Evolutionary conservation across 2,888 invertebrate species (phyloP).

Genomic region (Thecocarcelia acutangulata): DNA sequence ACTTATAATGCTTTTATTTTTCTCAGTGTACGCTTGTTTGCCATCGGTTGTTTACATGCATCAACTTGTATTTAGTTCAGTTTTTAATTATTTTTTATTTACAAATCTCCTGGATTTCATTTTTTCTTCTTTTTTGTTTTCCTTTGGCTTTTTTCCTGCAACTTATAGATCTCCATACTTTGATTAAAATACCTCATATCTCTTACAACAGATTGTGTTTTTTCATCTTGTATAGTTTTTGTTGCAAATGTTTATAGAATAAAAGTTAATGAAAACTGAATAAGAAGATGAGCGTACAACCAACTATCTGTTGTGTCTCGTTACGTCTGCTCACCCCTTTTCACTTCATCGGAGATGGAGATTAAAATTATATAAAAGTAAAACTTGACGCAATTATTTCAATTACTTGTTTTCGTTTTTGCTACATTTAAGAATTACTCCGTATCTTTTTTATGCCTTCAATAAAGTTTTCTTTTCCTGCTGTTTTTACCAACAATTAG

Average conservation of each 20-base stretch:
- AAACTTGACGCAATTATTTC: slow-evolving; percentile 66
- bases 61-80: slow-evolving; percentile 35
- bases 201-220: slow-evolving; percentile 2
- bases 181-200: slow-evolving; percentile 59
- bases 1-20: no score
- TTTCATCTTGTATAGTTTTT: no score
- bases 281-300: slow-evolving; percentile 44
- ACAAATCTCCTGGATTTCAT: slow-evolving; percentile 22
- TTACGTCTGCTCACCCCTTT: slow-evolving; percentile 17
- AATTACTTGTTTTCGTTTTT: slow-evolving; percentile 59
- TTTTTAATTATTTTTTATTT: slow-evolving; percentile 60
- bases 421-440: slow-evolving; percentile 22
- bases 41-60: slow-evolving; percentile 39
- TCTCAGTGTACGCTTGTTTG: slow-evolving; percentile 30
- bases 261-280: slow-evolving; percentile 46
- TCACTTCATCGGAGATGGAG: not conserved
- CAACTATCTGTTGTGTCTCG: not conserved
- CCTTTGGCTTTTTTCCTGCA: not conserved
- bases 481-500: slow-evolving; percentile 52
- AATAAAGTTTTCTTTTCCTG: slow-evolving; percentile 14
- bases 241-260: slow-evolving; percentile 32
- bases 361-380: slow-evolving; percentile 41
- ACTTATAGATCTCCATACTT: slow-evolving; percentile 48
- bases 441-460: slow-evolving; percentile 22
- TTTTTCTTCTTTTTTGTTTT: not conserved